These are phyloP conservation scores for Pampusana beccarii DNA, from an alignment of 2,113 vertebrate species.

Conservation along the genomic window DNA sequence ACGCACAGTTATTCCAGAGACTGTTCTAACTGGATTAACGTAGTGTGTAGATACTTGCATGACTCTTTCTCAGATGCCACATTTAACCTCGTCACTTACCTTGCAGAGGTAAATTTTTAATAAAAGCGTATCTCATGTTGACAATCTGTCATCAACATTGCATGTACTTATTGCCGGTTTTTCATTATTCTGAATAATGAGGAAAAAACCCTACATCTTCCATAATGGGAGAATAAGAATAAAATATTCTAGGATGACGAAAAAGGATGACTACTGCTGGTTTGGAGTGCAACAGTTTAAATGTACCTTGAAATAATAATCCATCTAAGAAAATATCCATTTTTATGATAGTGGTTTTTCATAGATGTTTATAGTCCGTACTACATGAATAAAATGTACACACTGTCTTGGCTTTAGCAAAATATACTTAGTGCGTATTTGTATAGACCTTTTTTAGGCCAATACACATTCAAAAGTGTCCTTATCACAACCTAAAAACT, in stretches of 20 bases:
- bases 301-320: neutral
- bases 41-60: constrained; percentile 95
- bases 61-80: constrained; percentile 95
- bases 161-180: neutral
- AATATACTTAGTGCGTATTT: neutral
- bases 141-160: neutral
- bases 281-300: neutral
- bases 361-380: neutral
- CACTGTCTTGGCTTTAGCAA: neutral
- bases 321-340: neutral
- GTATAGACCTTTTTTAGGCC: neutral
- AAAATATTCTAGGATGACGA: neutral
- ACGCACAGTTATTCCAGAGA: constrained; percentile 97
- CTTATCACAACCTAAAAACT: neutral
- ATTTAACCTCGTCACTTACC: constrained; percentile 92
- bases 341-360: neutral
- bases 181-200: neutral
- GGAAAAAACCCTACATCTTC: neutral
- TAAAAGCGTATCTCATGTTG: neutral
- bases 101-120: constrained; percentile 89
- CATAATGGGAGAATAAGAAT: neutral
- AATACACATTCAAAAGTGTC: neutral
- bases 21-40: constrained; percentile 97
- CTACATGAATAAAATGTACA: neutral
- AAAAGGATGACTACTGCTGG: neutral